Percentiles rank a stretch among this genome's conserved stretches.
These are phyloP conservation scores for Colostygia pectinataria DNA, from an alignment of 2,888 invertebrate genomes.

Conservation along the genomic window DNA sequence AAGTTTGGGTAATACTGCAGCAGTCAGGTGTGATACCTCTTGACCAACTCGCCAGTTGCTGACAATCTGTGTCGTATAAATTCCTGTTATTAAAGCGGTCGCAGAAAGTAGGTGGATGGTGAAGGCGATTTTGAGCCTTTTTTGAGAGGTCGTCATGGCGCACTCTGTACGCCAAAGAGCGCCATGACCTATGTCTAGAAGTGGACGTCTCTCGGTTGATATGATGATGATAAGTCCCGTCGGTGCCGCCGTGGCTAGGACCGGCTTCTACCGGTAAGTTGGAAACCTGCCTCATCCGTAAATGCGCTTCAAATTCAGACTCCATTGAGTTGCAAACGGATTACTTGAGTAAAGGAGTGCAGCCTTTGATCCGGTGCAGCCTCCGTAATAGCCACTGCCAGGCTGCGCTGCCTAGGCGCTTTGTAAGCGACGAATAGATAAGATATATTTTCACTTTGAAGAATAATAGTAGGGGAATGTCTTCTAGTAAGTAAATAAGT, in stretches of 20 bases:
- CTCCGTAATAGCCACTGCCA: conserved; percentile 2
- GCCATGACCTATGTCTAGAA: too few species aligned
- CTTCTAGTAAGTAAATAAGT: neutral
- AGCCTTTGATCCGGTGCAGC: conserved; percentile 27
- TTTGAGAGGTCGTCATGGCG: too few species aligned
- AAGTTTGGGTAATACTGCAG: too few species aligned
- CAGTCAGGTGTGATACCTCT: too few species aligned
- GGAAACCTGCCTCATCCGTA: neutral
- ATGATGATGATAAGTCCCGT: too few species aligned
- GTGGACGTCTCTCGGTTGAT: too few species aligned
- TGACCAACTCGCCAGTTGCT: too few species aligned
- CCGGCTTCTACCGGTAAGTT: neutral
- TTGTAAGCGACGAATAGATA: neutral
- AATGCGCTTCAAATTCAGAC: conserved; percentile 4
- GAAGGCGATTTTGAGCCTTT: too few species aligned
- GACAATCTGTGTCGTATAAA: too few species aligned
- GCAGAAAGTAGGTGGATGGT: too few species aligned
- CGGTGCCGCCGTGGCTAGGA: neutral
- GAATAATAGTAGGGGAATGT: conserved; percentile 5
- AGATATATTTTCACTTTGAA: conserved; percentile 1
- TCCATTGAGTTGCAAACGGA: conserved; percentile 24
- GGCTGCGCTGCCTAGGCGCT: neutral
- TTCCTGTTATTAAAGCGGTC: too few species aligned
- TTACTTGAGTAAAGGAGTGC: conserved; percentile 11
- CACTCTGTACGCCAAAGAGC: too few species aligned